Evolutionary conservation across 2,888 invertebrate species (phyloP), one percentile per base, ranked within the genome.

Genomic region (Sepiola atlantica): DNA sequence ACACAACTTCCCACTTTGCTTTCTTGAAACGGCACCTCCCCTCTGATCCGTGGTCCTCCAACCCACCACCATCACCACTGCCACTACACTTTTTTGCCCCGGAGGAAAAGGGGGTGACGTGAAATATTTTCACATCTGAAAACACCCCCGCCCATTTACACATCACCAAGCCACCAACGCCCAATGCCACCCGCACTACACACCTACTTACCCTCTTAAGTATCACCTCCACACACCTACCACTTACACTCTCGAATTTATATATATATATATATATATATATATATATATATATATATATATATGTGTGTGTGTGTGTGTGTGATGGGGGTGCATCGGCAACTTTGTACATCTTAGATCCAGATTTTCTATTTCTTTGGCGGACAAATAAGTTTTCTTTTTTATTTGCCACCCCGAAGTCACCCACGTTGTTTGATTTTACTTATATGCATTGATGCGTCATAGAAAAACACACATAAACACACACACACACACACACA

Each of bases 81-180:
- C 8, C 45, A 45, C 8, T 45, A 45, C 45, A 45, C 45, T 45
- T n/a, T n/a, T n/a, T n/a, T n/a, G n/a, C n/a, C n/a, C n/a, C n/a
- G n/a, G n/a, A n/a, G 8, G 45, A 8, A 8, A 45, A 45, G 8
- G 45, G 45, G n/a, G 16, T n/a, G n/a, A n/a, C n/a, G 77, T 32
- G 32, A n/a, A 77, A 77, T 77, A n/a, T 77, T 77, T 77, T 77
- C n/a, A 77, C 77, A 77, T 77, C 77, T 77, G 77, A 77, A 77
- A 77, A 77, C 3, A n/a, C n/a, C 77, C 77, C 77, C 77, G n/a
- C 32, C 77, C 77, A n/a, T 77, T 16, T 32, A 32, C 77, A 77
- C 77, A 77, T 77, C n/a, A n/a, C n/a, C 77, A 77, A 77, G 77
- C 77, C 77, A 77, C 32, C 77, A 77, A 77, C 77, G 77, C 77